A percentile compares a stretch with the other conserved stretches of the same genome.
Conservation (phyloP, 2,888 invertebrate species). For the Sminthurinus aureus region DNA sequence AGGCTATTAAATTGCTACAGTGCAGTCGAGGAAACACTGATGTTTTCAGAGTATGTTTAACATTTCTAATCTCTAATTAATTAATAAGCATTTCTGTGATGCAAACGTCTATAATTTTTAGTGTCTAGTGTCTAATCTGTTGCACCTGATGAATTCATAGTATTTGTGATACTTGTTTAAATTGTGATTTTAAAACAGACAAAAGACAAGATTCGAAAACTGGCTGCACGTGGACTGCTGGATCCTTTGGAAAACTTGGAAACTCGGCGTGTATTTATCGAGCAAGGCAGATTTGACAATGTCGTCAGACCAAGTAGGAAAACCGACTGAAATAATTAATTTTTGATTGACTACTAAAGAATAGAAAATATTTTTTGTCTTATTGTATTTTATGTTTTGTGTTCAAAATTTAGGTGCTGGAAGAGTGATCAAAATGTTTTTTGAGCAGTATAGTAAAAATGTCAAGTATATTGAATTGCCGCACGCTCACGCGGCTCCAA, state of each 20-base stretch:
- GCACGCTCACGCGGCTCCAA: conserved; percentile 33
- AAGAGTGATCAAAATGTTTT: conserved; percentile 2
- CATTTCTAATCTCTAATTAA: background rate
- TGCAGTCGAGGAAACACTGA: conserved; percentile 11
- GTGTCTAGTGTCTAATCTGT: too few relatives aligned
- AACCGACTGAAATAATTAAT: background rate
- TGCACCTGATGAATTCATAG: background rate
- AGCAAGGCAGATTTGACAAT: conserved; percentile 10
- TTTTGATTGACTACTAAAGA: background rate
- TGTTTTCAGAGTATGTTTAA: background rate
- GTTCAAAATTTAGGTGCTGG: background rate
- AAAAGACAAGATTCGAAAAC: background rate
- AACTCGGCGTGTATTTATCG: background rate
- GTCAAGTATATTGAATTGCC: conserved; percentile 10
- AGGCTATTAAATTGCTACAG: conserved; percentile 17
- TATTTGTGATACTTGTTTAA: too few relatives aligned
- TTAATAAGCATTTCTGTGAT: too few relatives aligned
- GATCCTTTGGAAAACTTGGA: conserved; percentile 17
- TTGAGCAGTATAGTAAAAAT: background rate
- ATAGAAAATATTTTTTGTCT: too few relatives aligned
- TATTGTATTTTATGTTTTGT: background rate
- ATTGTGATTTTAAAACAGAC: too few relatives aligned
- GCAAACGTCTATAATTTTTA: too few relatives aligned
- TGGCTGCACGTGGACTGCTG: background rate
- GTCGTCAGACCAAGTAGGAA: conserved; percentile 19